These are phyloP conservation scores for Cinara cedri DNA, from an alignment of 2,888 invertebrate genomes.

Conservation along the genomic window DNA sequence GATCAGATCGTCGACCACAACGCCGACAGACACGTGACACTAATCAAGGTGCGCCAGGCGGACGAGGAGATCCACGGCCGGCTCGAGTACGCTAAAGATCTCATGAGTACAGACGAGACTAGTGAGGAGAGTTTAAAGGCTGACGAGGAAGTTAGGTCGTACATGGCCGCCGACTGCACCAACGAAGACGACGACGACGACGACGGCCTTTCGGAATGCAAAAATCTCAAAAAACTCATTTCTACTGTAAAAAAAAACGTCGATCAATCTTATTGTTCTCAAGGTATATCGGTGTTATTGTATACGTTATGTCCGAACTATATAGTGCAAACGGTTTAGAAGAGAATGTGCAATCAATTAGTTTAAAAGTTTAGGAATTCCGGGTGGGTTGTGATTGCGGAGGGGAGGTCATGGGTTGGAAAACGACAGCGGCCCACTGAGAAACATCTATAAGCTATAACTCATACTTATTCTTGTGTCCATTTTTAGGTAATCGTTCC, in stretches of 20 bases:
- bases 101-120: slow-evolving; percentile 58
- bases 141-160: slow-evolving; percentile 67
- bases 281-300: slow-evolving; percentile 34
- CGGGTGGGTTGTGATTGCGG: not conserved
- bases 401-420: not conserved
- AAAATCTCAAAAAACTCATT: slow-evolving; percentile 50
- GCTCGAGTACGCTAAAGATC: slow-evolving; percentile 56
- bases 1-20: slow-evolving; percentile 38
- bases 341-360: slow-evolving; percentile 26
- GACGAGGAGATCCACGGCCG: slow-evolving; percentile 36
- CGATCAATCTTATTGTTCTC: slow-evolving; percentile 31
- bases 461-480: not conserved
- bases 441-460: too few relatives aligned
- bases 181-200: slow-evolving; percentile 55
- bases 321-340: not conserved
- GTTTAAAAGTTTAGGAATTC: not conserved
- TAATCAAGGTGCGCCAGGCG: slow-evolving; percentile 40
- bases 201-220: slow-evolving; percentile 14
- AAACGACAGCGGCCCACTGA: too few relatives aligned
- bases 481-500: slow-evolving; percentile 14
- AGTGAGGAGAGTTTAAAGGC: slow-evolving; percentile 65
- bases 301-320: not conserved
- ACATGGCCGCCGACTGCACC: slow-evolving; percentile 54
- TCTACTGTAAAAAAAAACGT: slow-evolving; percentile 39
- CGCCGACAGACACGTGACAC: slow-evolving; percentile 37